These are phyloP conservation scores for Orthosia incerta DNA, from an alignment of 2,888 invertebrate genomes.

Conservation along the genomic window DNA sequence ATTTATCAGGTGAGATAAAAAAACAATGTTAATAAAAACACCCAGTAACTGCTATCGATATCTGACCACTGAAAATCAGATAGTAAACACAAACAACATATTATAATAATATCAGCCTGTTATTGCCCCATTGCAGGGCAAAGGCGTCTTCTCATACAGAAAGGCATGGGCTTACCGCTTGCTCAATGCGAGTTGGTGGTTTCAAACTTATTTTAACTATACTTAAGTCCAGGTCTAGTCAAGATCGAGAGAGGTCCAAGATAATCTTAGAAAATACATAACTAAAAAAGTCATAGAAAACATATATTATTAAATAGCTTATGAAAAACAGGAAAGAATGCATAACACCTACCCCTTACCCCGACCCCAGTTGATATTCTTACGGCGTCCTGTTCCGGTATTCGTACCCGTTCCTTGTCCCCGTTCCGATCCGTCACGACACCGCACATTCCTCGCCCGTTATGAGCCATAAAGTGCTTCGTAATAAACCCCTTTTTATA, in stretches of 20 bases:
- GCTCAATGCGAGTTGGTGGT: no score
- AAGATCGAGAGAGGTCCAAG: neutral
- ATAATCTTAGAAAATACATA: no score
- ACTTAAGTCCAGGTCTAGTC: no score
- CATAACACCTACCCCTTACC: slow-evolving; percentile 34
- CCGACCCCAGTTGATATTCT: slow-evolving; percentile 48
- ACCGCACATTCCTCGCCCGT: slow-evolving; percentile 40
- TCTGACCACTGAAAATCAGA: neutral
- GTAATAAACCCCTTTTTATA: slow-evolving; percentile 64
- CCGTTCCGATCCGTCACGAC: slow-evolving; percentile 42
- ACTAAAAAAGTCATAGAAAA: neutral
- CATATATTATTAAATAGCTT: neutral
- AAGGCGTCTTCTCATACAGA: no score
- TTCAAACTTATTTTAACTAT: no score
- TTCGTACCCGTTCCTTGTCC: slow-evolving; percentile 23
- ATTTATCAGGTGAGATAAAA: neutral
- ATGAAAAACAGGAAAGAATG: slow-evolving; percentile 16
- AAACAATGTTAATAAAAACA: neutral
- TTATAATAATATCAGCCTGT: no score
- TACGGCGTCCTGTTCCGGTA: slow-evolving; percentile 34
- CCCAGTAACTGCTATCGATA: neutral
- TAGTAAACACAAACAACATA: neutral
- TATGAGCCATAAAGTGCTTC: slow-evolving; percentile 58
- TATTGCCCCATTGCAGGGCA: no score
- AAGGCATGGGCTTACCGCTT: no score